These are phyloP conservation scores for Hyperoodon ampullatus DNA, from an alignment of 2,113 vertebrate species.

Conservation along the genomic window DNA sequence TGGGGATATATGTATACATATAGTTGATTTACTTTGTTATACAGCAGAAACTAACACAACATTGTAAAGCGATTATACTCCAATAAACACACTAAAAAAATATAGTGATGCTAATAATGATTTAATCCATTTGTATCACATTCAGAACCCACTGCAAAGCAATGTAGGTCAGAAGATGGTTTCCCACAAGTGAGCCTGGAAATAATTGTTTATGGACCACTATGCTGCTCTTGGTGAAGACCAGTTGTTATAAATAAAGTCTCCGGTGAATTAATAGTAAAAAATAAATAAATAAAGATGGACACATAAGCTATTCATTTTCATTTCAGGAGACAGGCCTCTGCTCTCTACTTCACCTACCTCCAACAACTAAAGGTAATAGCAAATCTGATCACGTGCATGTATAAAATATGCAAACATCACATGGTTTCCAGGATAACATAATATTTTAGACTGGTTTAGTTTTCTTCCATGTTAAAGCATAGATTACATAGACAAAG, in stretches of 20 bases:
- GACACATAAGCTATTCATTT: not conserved
- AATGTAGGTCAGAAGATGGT: not conserved
- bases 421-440: not conserved
- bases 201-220: not conserved
- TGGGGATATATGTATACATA: no score
- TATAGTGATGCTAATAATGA: constrained; percentile 48
- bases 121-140: constrained; percentile 27
- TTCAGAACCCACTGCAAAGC: constrained; percentile 31
- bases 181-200: not conserved
- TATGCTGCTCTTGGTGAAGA: not conserved
- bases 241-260: constrained; percentile 13
- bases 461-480: not conserved
- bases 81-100: no score
- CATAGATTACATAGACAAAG: not conserved
- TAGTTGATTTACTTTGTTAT: no score
- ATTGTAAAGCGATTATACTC: no score
- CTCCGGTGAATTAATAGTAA: not conserved
- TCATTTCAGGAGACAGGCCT: not conserved
- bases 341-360: not conserved
- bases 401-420: constrained; percentile 38
- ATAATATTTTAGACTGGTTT: not conserved
- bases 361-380: not conserved
- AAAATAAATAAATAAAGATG: not conserved
- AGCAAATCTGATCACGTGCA: not conserved
- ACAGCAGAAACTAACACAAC: no score